Percentiles rank a stretch among this genome's conserved stretches.
Evolutionary conservation across 1,140 invertebrate species (phyloP).

Genomic region (Chymomyza costata): DNA sequence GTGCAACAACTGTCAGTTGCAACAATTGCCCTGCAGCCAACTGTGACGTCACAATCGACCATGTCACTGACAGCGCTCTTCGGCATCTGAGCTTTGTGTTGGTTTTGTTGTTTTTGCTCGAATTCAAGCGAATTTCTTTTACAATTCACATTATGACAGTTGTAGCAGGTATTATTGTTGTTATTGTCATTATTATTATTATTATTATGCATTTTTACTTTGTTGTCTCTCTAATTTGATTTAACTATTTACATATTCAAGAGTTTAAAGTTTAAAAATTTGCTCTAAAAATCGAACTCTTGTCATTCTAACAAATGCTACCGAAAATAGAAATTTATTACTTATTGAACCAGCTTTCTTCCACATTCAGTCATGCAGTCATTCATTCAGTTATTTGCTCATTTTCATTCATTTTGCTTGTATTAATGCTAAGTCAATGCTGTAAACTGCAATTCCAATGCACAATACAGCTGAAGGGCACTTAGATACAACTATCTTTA

Average conservation of each 20-base stretch:
- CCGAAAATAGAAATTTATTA: no score
- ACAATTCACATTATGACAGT: slow-evolving; percentile 5
- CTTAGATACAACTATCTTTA: no score
- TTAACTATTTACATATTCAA: no score
- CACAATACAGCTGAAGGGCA: slow-evolving; percentile 4
- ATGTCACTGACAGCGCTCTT: slow-evolving; percentile 8
- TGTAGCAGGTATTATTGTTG: slow-evolving; percentile 2
- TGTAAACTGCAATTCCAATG: slow-evolving; percentile 1
- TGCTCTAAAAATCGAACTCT: no score
- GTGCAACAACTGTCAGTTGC: slow-evolving; percentile 7
- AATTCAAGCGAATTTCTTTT: slow-evolving; percentile 13
- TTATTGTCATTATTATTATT: slow-evolving; percentile 2
- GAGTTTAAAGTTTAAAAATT: no score
- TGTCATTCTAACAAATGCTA: no score
- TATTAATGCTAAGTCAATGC: neutral
- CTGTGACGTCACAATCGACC: slow-evolving; percentile 5
- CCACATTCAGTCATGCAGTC: no score
- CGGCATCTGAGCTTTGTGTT: neutral
- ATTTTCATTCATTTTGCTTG: slow-evolving; percentile 4
- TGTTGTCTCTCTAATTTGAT: no score
- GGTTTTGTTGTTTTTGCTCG: slow-evolving; percentile 6
- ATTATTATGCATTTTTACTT: slow-evolving; percentile 1
- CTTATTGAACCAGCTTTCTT: no score
- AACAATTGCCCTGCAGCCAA: slow-evolving; percentile 7
- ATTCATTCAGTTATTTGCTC: no score